Evolutionary conservation across 2,888 invertebrate species (phyloP), one percentile per base, ranked within the genome.

Genomic region (Xylocampa areola): DNA sequence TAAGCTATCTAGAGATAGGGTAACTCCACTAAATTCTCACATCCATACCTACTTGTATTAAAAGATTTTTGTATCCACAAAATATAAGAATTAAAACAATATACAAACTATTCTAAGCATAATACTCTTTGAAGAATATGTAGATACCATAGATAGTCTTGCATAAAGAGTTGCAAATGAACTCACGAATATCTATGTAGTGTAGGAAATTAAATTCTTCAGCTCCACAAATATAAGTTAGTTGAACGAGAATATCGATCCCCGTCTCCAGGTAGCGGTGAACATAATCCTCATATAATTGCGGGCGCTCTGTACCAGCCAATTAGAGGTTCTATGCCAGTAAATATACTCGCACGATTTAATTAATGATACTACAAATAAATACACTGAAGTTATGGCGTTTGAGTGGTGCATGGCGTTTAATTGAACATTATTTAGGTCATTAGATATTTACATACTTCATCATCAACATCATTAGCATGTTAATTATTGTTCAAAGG

Each of bases 221-320:
- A 14, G 45, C 8, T 41, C 35, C 7, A 25, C 25, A 40, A 39
- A 30, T 54, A 35, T 49, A 55, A 32, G 30, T 62, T 16, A 39
- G 45, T 33, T 40, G 30, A 19, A 43, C 29, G 11, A 49, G 33
- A 40, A 35, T 60, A 67, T 72, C 65, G 76, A 75, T 37, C 51
- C 17, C 1, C 41, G 54, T 52, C 30, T 51, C 57, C 35, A 33
- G 23, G 50, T 32, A 52, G 61, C 71, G 55, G 48, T 63, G 57
- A 68, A 45, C 51, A 49, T 84, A 82, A 84, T 82, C 84, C 82
- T 44, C 30, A 73, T 76, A 74, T 83, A 84, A 84, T 84, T 84
- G 81, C 72, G 62, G 69, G 53, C 57, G 47, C 50, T 35, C 43
- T 43, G 60, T 47, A 61, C 50, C 52, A 55, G 51, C 60, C 63